phyloP scores from a whole-genome alignment of 2,888 invertebrate species.

The Eilema depressum region DNA sequence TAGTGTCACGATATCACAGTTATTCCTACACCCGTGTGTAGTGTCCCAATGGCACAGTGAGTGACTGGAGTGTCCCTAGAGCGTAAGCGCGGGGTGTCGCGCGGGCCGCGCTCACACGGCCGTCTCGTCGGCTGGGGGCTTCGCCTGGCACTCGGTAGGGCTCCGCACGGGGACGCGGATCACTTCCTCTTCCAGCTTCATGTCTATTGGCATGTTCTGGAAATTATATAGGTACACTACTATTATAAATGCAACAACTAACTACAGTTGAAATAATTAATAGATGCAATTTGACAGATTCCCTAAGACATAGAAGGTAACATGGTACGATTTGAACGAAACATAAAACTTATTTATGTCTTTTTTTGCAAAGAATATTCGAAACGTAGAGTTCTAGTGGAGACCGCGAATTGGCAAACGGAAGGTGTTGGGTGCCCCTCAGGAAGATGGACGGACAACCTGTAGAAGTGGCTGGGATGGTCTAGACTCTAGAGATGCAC shows the following conservation, averaged over 20 bases:
- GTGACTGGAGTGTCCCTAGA: slow-evolving; percentile 49
- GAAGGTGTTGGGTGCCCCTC: no score
- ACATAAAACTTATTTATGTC: no score
- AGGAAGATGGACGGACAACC: no score
- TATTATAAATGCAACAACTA: not conserved
- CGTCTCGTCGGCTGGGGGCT: slow-evolving; percentile 76
- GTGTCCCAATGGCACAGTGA: not conserved
- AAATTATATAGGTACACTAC: slow-evolving; percentile 6
- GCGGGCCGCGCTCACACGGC: slow-evolving; percentile 74
- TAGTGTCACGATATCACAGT: not conserved
- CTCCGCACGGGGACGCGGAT: slow-evolving; percentile 70
- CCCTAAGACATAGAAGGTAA: no score
- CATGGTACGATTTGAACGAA: no score
- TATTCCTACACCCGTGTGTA: not conserved
- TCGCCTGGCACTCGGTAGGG: slow-evolving; percentile 58
- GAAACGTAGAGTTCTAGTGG: no score
- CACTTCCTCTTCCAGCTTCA: slow-evolving; percentile 78
- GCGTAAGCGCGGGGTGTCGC: slow-evolving; percentile 58
- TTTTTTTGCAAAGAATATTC: no score
- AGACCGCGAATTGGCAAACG: no score
- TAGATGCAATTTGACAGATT: no score
- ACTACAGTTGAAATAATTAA: no score
- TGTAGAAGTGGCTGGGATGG: no score
- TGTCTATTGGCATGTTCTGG: slow-evolving; percentile 80
- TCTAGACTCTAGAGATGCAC: no score